phyloP scores from a whole-genome alignment of 2,113 vertebrate species.

The Mirza zaza region DNA sequence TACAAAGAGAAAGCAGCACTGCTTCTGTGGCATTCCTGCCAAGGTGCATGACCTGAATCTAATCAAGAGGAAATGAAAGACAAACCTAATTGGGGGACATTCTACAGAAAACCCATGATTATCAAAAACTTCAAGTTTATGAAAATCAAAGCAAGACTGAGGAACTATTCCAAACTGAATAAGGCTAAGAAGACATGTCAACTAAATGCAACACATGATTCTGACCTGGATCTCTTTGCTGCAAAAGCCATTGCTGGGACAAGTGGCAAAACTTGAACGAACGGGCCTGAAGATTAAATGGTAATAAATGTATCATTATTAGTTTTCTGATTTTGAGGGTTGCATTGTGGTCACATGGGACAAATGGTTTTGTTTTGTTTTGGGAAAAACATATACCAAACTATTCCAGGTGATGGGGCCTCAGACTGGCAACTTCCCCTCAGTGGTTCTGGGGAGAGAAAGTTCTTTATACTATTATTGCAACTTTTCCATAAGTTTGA shows the following conservation, averaged over 20 bases:
- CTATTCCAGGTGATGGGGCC: neutral
- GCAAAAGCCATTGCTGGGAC: neutral
- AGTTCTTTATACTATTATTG: neutral
- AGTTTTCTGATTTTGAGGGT: neutral
- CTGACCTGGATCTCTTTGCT: neutral
- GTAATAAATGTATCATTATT: neutral
- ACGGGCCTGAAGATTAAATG: neutral
- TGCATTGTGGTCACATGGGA: neutral
- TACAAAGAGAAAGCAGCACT: neutral
- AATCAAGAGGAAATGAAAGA: neutral
- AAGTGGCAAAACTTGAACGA: neutral
- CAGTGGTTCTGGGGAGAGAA: neutral
- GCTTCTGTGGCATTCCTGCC: neutral
- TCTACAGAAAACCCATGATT: neutral
- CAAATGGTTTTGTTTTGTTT: neutral
- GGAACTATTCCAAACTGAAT: neutral
- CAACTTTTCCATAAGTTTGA: neutral
- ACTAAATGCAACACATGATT: neutral
- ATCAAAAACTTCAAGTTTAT: neutral
- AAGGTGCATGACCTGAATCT: neutral
- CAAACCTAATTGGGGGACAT: neutral
- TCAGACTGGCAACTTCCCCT: neutral
- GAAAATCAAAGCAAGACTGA: neutral
- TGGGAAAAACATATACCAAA: neutral
- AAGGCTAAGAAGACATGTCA: neutral